Evolutionary conservation across 1,140 invertebrate genomes (phyloP), one percentile per base, ranked within the genome.

Genomic region (Drosophila ficusphila): DNA sequence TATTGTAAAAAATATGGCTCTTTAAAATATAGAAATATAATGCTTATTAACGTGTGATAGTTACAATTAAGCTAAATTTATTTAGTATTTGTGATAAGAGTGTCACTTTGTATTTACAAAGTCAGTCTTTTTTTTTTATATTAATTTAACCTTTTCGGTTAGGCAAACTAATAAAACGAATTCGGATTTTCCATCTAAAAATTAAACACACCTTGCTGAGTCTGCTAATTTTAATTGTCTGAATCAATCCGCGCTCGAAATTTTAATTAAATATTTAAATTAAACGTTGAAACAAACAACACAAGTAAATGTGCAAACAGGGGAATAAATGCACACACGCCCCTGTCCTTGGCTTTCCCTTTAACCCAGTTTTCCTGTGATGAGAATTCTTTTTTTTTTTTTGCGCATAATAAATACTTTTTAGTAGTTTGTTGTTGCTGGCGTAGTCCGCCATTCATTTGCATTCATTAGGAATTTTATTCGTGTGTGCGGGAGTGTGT

Each of bases 221-320:
- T 52, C 57, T 60, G 76, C 61, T 42, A 65, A 65, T 79, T 85
- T 86, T 86, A 86, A 85, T 85, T 85, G 81, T 86, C 49, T 86
- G 81, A 85, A 85, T 85, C 81, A 85, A 85, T 85, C 58, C 81
- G 76, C 81, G 81, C 81, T 85, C 76, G 54, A 79, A 79, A 86
- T 85, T 85, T 79, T 86, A 85, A 85, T 85, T 85, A 85, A 85
- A 85, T 85, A 85, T 85, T 85, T 79, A 85, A 82, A 82, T 82
- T 58, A 83, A 82, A 83, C 74, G 57, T 54, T 47, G 68, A 69
- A 68, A 64, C 78, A 82, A 82, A 58, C 56, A 81, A 23, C 44
- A 23, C 49, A 42, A 39, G 48, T 34, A 71, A 70, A 73, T 48
- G 42, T 33, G 21, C 68, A 60, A 23, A 54, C 41, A 41, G 36